Evolutionary conservation across 2,797 vertebrate genomes (phyloP), one percentile per base, ranked within the genome.

Genomic region (Tokudaia muenninki): DNA sequence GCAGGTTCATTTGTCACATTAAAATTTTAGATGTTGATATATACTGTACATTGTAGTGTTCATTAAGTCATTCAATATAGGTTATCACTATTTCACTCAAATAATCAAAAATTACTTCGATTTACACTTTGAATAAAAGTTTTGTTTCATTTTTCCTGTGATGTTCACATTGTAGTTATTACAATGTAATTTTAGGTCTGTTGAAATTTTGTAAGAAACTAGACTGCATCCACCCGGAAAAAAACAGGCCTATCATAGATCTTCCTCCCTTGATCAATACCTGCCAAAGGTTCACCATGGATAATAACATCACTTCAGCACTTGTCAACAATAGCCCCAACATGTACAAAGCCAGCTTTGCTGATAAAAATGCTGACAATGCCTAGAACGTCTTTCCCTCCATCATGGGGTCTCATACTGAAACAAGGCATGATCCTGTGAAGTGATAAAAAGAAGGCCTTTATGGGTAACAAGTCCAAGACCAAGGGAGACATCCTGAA

Each of bases 1-100:
- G n/a, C 8, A 78, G 37, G 9, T 29, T 93, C 37, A 77, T 86
- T 74, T 95, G 8, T 95, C 55, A 88, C 14, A 89, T 87, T 78
- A 91, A 93, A 90, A 91, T 47, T 17, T 93, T 81, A 77, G 26
- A 83, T 96, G 2, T 79, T 94, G 24, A 88, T 88, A 91, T 81
- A 74, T 12, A 44, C 8, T 34, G 7, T 81, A 3, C 74, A 67
- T 95, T 82, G 89, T 44, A 87, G 55, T 96, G 7, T 89, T 14
- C 34, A 95, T 77, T 47, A 59, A 92, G 21, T 24, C 11, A 91
- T 78, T 55, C 72, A 88, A 61, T 77, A 88, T 31, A 6, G 44
- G 14, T 12, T 92, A 86, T 86, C 19, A 78, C 14, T 89, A 91
- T 93, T 91, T 95, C 34, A 93, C n/a, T 92, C 74, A 37, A 41